Evolutionary conservation across 2,797 vertebrate species (phyloP).

Genomic region (Macropus fuliginosus): DNA sequence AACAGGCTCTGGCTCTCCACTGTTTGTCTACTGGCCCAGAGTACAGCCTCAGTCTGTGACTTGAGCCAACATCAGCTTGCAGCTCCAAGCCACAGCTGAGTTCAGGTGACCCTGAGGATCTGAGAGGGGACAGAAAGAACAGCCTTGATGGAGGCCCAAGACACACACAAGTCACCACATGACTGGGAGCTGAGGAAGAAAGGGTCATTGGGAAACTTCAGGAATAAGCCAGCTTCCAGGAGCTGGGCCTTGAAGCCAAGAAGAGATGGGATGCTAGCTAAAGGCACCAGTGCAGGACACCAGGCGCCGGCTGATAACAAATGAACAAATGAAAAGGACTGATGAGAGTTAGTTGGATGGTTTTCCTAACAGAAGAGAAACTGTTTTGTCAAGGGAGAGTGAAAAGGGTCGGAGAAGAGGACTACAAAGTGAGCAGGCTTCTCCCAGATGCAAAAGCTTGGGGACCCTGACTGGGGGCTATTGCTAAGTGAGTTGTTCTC

Average conservation of each 20-base stretch:
- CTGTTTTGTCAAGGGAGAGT: neutral
- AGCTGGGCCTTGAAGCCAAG: neutral
- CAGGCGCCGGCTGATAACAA: neutral
- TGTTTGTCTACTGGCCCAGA: neutral
- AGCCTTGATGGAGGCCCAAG: neutral
- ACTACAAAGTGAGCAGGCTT: neutral
- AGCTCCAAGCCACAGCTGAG: neutral
- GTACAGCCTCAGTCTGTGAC: no score
- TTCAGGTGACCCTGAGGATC: neutral
- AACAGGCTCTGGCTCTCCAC: neutral
- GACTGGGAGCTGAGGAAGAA: neutral
- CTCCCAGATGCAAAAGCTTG: neutral
- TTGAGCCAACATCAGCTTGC: neutral
- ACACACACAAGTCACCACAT: no score
- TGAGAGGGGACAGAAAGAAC: neutral
- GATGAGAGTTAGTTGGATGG: neutral
- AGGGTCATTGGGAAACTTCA: neutral
- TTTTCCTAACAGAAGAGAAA: neutral
- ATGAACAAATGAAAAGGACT: neutral
- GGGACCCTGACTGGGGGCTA: neutral
- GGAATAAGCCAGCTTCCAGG: neutral
- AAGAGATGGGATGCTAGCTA: neutral
- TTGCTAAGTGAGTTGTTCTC: neutral
- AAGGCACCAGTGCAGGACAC: no score
- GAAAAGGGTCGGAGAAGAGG: neutral